Evolutionary conservation across 2,888 invertebrate species (phyloP), one percentile per base, ranked within the genome.

Genomic region (Drosophila mulleri): DNA sequence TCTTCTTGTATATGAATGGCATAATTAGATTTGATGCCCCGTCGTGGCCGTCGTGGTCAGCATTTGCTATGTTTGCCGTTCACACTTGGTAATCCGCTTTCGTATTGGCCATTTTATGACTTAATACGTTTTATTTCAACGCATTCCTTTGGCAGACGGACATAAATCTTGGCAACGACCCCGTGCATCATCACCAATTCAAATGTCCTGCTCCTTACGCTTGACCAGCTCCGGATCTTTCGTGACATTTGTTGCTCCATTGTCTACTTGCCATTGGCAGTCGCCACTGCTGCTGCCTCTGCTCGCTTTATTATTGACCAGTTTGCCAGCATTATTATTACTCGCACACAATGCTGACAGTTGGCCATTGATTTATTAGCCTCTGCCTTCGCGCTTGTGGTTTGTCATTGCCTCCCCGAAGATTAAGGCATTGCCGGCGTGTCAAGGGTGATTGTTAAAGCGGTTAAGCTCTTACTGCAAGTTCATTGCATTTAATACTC

Each of bases 321-420:
- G 89, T 82, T 82, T 76, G 84, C 69, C 66, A 20, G 88, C 85
- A 84, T 89, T 84, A 84, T 89, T 84, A 84, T 84, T 84, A 85
- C 88, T 60, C 88, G 74, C 84, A 79, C 84, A 89, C 87, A 92
- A 90, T 92, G 85, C 88, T 92, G 91, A 91, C 92, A 91, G 86
- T 90, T 89, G 87, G 67, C 75, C 64, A 83, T 82, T 91, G 91
- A 91, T 91, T 91, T 91, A 92, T 92, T 88, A 82, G 89, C 91
- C 72, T 56, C 72, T 53, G 62, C 69, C 61, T 72, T 64, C 58
- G 67, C 67, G 60, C 70, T 75, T 83, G 83, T 63, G 86, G 78
- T 88, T 7, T 16, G 48, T 50, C 48, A 32, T 12, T 7, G 48
- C 48, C 47, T 48, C n/a, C 41, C 37, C 11, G 41, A 37, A 59